Percentiles rank a stretch among this genome's conserved stretches.
Evolutionary conservation across 2,797 vertebrate species (phyloP).

Genomic region (Babyrousa celebensis): DNA sequence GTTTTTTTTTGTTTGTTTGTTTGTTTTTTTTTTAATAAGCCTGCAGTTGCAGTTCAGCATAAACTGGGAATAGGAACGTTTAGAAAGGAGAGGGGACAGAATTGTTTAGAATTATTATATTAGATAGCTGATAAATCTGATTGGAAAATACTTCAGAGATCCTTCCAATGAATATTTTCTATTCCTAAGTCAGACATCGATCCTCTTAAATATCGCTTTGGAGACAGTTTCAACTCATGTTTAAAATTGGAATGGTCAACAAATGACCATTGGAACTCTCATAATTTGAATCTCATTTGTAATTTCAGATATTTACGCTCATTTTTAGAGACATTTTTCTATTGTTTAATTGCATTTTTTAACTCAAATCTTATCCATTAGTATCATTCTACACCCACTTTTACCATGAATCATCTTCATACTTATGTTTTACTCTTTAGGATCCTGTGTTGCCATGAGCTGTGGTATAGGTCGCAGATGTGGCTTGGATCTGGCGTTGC

Average conservation of each 20-base stretch:
- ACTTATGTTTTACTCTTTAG: slow-evolving; percentile 49
- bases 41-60: neutral
- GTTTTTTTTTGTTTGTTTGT: neutral
- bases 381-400: neutral
- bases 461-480: too few relatives aligned
- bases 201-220: neutral
- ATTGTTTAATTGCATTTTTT: neutral
- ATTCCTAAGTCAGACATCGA: neutral
- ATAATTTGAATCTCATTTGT: neutral
- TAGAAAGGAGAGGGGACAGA: neutral
- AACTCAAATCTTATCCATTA: neutral
- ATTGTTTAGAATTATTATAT: slow-evolving; percentile 28
- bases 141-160: slow-evolving; percentile 38
- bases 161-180: neutral
- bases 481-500: too few relatives aligned
- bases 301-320: neutral
- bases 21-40: neutral
- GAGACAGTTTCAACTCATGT: slow-evolving; percentile 11
- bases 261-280: neutral
- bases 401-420: slow-evolving; percentile 12
- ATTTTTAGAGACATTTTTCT: neutral
- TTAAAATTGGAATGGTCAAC: slow-evolving; percentile 34
- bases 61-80: neutral
- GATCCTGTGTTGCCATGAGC: too few relatives aligned
- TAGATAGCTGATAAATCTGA: neutral